Conservation (phyloP, 2,888 invertebrate species). For the Chaetogeoica ovagalla region DNA sequence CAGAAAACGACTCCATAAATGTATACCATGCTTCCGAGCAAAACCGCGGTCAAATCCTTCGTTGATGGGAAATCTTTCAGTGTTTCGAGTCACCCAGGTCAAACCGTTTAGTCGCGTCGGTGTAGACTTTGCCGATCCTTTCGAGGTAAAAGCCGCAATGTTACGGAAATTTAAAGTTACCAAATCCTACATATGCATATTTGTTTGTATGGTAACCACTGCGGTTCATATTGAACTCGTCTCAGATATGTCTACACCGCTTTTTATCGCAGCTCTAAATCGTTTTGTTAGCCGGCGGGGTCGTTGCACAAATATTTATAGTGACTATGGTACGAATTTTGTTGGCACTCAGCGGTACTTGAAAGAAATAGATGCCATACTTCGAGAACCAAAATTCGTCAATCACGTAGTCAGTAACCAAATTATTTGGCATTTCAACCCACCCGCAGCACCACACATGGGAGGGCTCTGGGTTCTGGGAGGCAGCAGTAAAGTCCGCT, state of each 20-base stretch:
- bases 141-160: slow-evolving; percentile 5
- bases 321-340: background rate
- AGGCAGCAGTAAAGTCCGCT: background rate
- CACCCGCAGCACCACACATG: no score
- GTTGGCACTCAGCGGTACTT: background rate
- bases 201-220: background rate
- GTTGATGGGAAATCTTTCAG: background rate
- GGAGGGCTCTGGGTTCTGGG: background rate
- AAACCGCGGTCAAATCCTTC: background rate
- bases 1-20: background rate
- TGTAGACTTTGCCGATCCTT: background rate
- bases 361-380: background rate
- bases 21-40: background rate
- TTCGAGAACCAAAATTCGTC: background rate
- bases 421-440: no score
- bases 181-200: background rate
- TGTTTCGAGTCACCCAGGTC: background rate
- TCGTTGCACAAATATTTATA: background rate
- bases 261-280: background rate
- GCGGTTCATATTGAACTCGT: background rate
- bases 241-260: background rate
- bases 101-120: background rate
- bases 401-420: no score
- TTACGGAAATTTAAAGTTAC: background rate
- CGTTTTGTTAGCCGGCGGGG: background rate